Conservation (phyloP, 2,797 vertebrate species). For the Adrianichthys oophorus region DNA sequence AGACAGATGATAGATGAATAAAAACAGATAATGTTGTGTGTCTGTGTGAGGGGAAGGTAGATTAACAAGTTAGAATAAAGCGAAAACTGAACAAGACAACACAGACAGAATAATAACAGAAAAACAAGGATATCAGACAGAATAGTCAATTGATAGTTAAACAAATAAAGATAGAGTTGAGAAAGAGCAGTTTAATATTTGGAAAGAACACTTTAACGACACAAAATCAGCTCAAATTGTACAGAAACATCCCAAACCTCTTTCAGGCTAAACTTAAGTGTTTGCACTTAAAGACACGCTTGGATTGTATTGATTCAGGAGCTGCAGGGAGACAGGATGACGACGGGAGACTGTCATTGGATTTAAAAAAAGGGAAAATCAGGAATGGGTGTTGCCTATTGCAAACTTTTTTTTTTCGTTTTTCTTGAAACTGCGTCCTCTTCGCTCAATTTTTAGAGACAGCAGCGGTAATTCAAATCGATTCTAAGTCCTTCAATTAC, state of each 20-base stretch:
- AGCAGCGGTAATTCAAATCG: slow-evolving; percentile 74
- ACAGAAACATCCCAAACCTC: slow-evolving; percentile 21
- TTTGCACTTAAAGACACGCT: slow-evolving; percentile 23
- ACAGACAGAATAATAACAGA: no score
- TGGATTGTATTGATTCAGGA: slow-evolving; percentile 30
- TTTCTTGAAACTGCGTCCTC: slow-evolving; percentile 39
- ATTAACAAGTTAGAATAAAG: no score
- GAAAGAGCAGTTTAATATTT: not conserved
- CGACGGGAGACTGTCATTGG: slow-evolving; percentile 47
- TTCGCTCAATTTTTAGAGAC: slow-evolving; percentile 60
- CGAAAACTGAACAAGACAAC: no score
- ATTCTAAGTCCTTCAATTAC: slow-evolving; percentile 78
- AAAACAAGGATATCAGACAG: no score
- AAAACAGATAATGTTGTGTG: no score
- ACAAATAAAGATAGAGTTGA: not conserved
- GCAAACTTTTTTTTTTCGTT: slow-evolving; percentile 46
- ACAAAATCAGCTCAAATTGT: not conserved
- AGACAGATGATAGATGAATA: no score
- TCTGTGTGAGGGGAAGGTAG: no score
- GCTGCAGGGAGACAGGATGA: slow-evolving; percentile 20
- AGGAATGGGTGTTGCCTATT: slow-evolving; percentile 36
- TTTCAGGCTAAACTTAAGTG: not conserved
- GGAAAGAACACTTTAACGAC: slow-evolving; percentile 1
- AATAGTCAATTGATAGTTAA: no score
- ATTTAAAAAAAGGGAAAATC: slow-evolving; percentile 39